Conservation (phyloP, 2,888 invertebrate genomes). For the Conus canariensis region DNA sequence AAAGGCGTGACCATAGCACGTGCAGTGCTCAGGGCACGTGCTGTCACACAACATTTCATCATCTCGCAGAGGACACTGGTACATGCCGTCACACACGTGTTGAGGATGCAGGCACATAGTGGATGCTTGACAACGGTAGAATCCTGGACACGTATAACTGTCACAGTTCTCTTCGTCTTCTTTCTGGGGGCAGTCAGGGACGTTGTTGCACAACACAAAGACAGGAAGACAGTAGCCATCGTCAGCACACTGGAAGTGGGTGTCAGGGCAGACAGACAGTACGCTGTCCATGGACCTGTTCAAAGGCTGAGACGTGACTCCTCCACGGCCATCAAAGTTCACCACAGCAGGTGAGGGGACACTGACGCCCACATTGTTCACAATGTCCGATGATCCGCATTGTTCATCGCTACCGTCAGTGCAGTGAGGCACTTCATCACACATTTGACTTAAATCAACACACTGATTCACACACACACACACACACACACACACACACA, state of each 20-base stretch:
- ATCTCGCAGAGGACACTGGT: conserved; percentile 17
- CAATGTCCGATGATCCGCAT: not conserved
- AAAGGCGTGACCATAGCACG: conserved; percentile 18
- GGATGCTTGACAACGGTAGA: conserved; percentile 2
- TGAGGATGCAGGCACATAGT: not conserved
- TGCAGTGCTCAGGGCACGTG: conserved; percentile 7
- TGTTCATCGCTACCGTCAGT: not conserved
- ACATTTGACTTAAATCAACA: not conserved
- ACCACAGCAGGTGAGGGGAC: not conserved
- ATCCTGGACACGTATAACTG: not conserved
- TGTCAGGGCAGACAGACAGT: not conserved
- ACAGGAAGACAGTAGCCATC: conserved; percentile 25
- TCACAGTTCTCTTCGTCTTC: conserved; percentile 14
- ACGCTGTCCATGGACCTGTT: not conserved
- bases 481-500: not conserved
- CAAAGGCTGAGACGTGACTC: not conserved
- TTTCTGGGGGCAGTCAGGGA: conserved; percentile 25
- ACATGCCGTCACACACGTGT: not conserved
- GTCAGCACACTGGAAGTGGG: conserved; percentile 17
- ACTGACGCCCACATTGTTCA: not conserved
- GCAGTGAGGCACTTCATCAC: not conserved
- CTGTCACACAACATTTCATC: not conserved
- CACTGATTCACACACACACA: not conserved
- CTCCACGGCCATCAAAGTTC: not conserved
- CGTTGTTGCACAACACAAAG: conserved; percentile 20